A percentile compares a stretch with the other conserved stretches of the same genome.
These are phyloP conservation scores for Lagodon rhomboides DNA, from an alignment of 2,797 vertebrate genomes.

Conservation along the genomic window DNA sequence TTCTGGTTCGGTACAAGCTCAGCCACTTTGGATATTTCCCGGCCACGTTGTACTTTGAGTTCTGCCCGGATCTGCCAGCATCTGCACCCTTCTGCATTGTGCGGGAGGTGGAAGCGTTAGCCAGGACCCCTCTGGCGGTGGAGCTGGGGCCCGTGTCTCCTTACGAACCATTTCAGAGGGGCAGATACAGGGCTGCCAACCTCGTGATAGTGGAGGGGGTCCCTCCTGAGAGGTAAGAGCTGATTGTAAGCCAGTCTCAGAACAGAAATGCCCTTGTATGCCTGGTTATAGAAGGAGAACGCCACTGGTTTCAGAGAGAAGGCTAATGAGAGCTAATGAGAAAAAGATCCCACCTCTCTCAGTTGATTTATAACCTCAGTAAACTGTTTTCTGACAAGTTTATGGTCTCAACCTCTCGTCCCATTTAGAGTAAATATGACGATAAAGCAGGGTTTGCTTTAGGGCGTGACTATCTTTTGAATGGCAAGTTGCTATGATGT, in stretches of 20 bases:
- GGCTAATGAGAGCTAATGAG: too few species aligned
- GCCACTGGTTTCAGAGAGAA: too few species aligned
- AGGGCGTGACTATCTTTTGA: too few species aligned
- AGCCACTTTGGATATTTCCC: conserved; percentile 86
- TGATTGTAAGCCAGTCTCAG: background rate
- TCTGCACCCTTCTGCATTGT: conserved; percentile 87
- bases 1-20: conserved; percentile 83
- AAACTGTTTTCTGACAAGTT: too few species aligned
- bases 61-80: conserved; percentile 77
- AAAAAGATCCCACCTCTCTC: too few species aligned
- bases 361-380: too few species aligned
- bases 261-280: background rate
- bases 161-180: conserved; percentile 81
- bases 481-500: too few species aligned
- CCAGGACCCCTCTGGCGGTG: conserved; percentile 82
- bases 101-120: conserved; percentile 84
- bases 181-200: conserved; percentile 54
- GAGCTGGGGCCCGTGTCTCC: conserved; percentile 87
- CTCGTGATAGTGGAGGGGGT: conserved; percentile 82
- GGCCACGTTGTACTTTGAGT: conserved; percentile 86
- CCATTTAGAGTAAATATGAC: too few species aligned
- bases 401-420: too few species aligned
- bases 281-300: background rate
- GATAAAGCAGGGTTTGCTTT: too few species aligned
- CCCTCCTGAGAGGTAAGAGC: conserved; percentile 82